phyloP scores from a whole-genome alignment of 2,113 vertebrate genomes.

The Bos taurus region ARS-UCD2.0 NC_037342.1:49690001-49690500 shows the following conservation, averaged over 20 bases:
- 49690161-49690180: not conserved
- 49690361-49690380: not conserved
- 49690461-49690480: not conserved
- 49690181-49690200: not conserved
- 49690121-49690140: not conserved
- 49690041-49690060: not conserved
- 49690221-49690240: not conserved
- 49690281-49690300: too few species aligned
- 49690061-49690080: not conserved
- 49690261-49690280: accelerated
- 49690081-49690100: not conserved
- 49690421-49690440: not conserved
- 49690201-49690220: not conserved
- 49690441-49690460: not conserved
- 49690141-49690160: not conserved
- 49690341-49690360: not conserved
- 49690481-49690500: not conserved
- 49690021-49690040: not conserved
- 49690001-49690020: not conserved
- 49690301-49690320: not conserved
- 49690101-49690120: not conserved
- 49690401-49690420: not conserved
- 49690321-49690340: not conserved
- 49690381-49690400: not conserved
- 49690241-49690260: not conserved